phyloP scores from a whole-genome alignment of 2,113 vertebrate species.

The Centropus bengalensis region DNA sequence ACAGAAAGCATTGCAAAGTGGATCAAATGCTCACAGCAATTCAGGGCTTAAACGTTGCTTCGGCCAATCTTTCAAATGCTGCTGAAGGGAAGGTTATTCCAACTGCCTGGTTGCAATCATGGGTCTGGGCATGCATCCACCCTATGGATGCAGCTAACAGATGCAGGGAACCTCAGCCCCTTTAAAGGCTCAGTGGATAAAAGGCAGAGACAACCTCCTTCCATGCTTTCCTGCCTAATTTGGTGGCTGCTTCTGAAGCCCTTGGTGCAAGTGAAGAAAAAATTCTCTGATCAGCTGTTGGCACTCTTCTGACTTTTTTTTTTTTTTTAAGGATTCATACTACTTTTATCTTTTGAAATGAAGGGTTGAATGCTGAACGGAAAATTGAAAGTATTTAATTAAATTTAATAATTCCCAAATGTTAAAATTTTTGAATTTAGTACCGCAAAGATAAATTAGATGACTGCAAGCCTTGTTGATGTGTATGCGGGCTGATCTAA shows the following conservation, averaged over 20 bases:
- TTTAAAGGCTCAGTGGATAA: neutral
- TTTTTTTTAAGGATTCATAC: neutral
- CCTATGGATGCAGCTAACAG: neutral
- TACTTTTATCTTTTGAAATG: constrained; percentile 20
- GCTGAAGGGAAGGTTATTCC: neutral
- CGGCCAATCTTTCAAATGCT: neutral
- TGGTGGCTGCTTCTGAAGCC: neutral
- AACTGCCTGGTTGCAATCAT: neutral
- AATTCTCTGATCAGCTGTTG: neutral
- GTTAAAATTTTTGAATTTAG: constrained; percentile 10
- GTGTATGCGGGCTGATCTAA: neutral
- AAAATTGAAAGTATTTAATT: constrained; percentile 20
- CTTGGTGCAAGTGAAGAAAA: neutral
- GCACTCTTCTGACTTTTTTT: neutral
- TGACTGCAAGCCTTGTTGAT: neutral
- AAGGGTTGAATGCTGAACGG: neutral
- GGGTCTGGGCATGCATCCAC: neutral
- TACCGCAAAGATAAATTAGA: neutral
- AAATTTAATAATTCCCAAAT: constrained; percentile 40
- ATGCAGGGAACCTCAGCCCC: accelerated
- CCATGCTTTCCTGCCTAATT: neutral
- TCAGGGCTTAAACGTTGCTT: accelerated
- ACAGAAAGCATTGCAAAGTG: accelerated
- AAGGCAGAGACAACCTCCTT: accelerated
- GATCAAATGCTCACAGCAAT: neutral